Evolutionary conservation across 2,888 invertebrate genomes (phyloP), one percentile per base, ranked within the genome.

Genomic region (Tenthredo mesomela): DNA sequence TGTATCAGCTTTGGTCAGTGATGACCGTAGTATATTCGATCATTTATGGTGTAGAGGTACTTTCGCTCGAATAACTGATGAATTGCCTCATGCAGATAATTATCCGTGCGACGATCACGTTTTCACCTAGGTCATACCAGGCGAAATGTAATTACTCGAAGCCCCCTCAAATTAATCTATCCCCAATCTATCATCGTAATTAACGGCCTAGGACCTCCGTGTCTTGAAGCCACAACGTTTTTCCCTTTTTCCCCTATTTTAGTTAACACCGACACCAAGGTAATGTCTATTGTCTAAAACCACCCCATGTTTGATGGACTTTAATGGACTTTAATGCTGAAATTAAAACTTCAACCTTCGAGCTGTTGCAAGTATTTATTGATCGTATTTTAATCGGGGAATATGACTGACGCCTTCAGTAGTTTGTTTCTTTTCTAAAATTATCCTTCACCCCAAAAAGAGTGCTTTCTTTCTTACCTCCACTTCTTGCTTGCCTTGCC

Each of bases 21-120:
- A 73, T 43, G 71, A 43, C 15, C 71, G 21, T n/a, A 37, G 37
- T 73, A n/a, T 40, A 73, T 43, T 40, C 21, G 71, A 73, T 73
- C 71, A 73, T 43, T 43, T 21, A 43, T 73, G 71, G 71, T 40
- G 2, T n/a, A 18, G 18, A 67, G 29, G 67, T 67, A 71, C 71
- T 71, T 71, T 71, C 71, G 71, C 71, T 71, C 43, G 12, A 15
- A 54, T 77, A 77, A 77, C 77, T 50, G 77, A 47, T 77, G 77
- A 50, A 71, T 77, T 18, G 47, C 77, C 77, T 77, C 77, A 71
- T 50, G 77, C 50, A 77, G 77, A 77, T 77, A 50, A 77, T 77
- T 50, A 77, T 77, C 50, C 43, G 40, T 43, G 29, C 50, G 50
- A 29, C 50, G 77, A 29, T 77, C 40, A 43, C 71, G 71, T 43